Evolutionary conservation across 2,113 vertebrate species (phyloP).

Genomic region (Piliocolobus tephrosceles): DNA sequence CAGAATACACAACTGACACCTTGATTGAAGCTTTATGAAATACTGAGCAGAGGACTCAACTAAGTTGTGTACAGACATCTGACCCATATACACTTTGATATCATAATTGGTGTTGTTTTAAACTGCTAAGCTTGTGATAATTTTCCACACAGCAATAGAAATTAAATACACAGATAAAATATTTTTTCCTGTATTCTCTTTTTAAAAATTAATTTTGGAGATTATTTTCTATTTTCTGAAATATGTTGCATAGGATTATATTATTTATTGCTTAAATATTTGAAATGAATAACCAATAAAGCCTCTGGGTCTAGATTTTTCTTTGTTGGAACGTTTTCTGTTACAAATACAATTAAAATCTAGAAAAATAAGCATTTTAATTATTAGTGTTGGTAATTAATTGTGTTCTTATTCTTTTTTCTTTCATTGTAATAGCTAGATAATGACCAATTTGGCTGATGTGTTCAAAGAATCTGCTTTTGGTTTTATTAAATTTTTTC

Average conservation of each 20-base stretch:
- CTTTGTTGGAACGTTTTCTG: not conserved
- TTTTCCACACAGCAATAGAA: not conserved
- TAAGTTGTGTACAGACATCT: not conserved
- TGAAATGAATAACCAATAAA: not conserved
- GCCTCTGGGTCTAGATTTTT: not conserved
- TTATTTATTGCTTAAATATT: not conserved
- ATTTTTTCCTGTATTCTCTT: not conserved
- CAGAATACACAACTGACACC: not conserved
- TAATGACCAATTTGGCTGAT: not conserved
- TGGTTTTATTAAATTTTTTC: not conserved
- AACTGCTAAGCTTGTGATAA: not conserved
- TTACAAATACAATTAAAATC: not conserved
- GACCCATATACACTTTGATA: not conserved
- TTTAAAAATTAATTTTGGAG: not conserved
- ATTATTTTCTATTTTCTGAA: not conserved
- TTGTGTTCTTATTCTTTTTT: not conserved
- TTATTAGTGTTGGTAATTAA: not conserved
- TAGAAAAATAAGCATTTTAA: not conserved
- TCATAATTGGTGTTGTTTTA: not conserved
- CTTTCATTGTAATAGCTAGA: not conserved
- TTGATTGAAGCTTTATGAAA: not conserved
- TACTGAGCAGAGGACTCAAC: not conserved
- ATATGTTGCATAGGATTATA: not conserved
- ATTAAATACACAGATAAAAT: not conserved
- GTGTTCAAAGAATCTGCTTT: not conserved